Percentiles rank a stretch among this genome's conserved stretches.
Evolutionary conservation across 2,797 vertebrate genomes (phyloP).

Genomic region (Syndactyla subalaris): DNA sequence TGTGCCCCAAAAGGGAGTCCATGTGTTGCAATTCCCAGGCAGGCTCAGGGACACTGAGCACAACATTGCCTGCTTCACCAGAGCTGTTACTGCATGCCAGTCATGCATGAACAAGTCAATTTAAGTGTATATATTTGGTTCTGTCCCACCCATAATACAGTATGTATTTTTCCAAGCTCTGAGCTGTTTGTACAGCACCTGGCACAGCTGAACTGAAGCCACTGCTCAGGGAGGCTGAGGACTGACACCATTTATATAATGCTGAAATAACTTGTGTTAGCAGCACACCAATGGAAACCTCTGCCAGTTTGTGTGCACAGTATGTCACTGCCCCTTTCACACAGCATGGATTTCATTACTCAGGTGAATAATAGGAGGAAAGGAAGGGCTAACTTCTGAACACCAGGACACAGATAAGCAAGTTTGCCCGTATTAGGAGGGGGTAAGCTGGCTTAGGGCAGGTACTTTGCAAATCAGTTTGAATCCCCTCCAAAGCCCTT

Average conservation of each 20-base stretch:
- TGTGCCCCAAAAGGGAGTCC: neutral
- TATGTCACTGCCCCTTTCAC: neutral
- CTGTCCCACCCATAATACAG: neutral
- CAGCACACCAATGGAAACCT: neutral
- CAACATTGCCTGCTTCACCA: neutral
- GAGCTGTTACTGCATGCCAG: rapidly evolving
- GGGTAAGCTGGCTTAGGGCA: neutral
- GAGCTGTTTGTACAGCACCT: neutral
- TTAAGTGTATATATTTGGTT: neutral
- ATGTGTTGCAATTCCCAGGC: neutral
- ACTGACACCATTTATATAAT: rapidly evolving
- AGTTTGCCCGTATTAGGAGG: neutral
- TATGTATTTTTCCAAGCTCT: neutral
- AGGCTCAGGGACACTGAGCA: neutral
- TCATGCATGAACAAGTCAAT: neutral
- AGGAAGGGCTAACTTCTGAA: constrained; percentile 39
- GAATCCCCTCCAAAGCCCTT: constrained; percentile 1
- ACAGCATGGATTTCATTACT: neutral
- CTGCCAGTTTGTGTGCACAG: neutral
- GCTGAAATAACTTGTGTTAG: neutral
- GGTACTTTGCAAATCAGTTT: constrained; percentile 5
- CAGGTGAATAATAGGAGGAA: constrained; percentile 63
- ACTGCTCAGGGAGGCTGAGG: neutral
- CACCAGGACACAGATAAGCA: constrained; percentile 31
- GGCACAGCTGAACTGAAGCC: neutral